Conservation (phyloP, 2,888 invertebrate genomes). For the Candidula unifasciata region DNA sequence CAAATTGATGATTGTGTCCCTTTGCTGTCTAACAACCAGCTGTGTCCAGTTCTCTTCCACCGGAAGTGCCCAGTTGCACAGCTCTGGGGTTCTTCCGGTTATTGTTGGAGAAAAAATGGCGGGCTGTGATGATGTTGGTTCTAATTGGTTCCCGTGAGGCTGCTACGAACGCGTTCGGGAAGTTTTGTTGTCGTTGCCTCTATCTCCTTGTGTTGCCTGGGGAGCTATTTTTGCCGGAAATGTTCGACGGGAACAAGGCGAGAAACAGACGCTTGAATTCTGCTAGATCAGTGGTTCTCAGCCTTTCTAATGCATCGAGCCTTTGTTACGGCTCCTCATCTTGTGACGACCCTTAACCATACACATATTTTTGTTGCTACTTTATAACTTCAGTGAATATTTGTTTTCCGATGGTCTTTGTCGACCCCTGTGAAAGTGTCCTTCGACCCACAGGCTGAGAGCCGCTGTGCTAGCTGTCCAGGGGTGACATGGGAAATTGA, state of each 20-base stretch:
- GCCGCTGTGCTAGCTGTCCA: too few species aligned
- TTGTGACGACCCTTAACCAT: too few species aligned
- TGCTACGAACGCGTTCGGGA: neutral
- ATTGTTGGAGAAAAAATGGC: constrained; percentile 13
- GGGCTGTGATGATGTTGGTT: neutral
- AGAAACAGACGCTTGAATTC: too few species aligned
- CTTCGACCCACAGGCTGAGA: too few species aligned
- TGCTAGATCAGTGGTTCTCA: too few species aligned
- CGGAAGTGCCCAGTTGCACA: constrained; percentile 19
- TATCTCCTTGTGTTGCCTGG: neutral
- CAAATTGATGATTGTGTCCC: constrained; percentile 30
- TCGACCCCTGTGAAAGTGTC: too few species aligned
- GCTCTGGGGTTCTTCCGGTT: constrained; percentile 7
- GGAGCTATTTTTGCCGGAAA: constrained; percentile 1
- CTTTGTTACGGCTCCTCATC: too few species aligned
- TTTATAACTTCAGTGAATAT: too few species aligned
- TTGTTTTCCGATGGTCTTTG: too few species aligned
- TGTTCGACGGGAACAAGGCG: neutral
- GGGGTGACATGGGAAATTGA: too few species aligned
- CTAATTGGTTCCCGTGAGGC: constrained; percentile 35
- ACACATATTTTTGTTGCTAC: too few species aligned
- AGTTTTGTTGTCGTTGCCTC: neutral
- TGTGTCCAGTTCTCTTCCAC: neutral
- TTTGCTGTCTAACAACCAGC: constrained; percentile 34
- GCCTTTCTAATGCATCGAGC: too few species aligned